phyloP scores from a whole-genome alignment of 2,888 invertebrate genomes.

The Oscheius sp. region DNA sequence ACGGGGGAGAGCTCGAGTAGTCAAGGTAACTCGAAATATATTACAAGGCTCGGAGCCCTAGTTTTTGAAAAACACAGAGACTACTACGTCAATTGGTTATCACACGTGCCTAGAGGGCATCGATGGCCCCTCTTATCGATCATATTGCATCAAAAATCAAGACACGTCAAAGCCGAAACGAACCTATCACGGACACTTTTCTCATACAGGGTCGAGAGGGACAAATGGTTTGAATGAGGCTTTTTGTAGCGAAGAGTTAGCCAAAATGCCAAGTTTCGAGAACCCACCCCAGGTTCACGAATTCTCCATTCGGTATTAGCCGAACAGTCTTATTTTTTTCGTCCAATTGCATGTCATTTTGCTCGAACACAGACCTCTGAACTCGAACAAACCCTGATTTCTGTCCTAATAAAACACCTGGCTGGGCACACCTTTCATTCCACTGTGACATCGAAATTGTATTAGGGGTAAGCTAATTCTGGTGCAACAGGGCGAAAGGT shows the following conservation, averaged over 20 bases:
- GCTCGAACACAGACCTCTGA: no score
- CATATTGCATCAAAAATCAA: conserved; percentile 23
- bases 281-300: not conserved
- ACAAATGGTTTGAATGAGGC: not conserved
- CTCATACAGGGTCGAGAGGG: not conserved
- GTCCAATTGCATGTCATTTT: no score
- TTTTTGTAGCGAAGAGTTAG: not conserved
- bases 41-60: not conserved
- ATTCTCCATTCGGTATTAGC: not conserved
- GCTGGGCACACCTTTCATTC: no score
- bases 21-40: not conserved
- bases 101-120: conserved; percentile 18
- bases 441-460: no score
- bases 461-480: no score
- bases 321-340: not conserved
- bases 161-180: not conserved
- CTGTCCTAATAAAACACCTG: no score
- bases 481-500: no score
- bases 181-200: not conserved
- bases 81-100: conserved; percentile 31
- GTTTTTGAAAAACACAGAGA: conserved; percentile 7
- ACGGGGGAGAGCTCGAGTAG: not conserved
- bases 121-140: conserved; percentile 30
- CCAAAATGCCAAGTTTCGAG: not conserved
- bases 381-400: no score